These are phyloP conservation scores for Heliconius erato DNA, from an alignment of 2,888 invertebrate species.

Conservation along the genomic window DNA sequence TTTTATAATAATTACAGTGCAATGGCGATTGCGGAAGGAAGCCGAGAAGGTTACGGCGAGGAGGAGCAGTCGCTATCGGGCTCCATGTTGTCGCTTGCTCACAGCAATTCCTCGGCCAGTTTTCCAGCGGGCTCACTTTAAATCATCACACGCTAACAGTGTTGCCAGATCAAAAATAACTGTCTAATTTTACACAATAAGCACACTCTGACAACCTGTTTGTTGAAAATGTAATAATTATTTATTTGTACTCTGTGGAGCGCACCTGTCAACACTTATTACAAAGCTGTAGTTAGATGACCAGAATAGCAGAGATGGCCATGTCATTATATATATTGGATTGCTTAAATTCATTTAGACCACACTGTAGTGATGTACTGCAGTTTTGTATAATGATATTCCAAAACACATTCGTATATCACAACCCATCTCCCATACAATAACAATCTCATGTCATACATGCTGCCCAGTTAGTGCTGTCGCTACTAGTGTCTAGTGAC, in stretches of 20 bases:
- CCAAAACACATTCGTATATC: slow-evolving; percentile 7
- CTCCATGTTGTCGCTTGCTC: slow-evolving; percentile 97
- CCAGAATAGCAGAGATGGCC: slow-evolving; percentile 9
- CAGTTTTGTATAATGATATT: slow-evolving; percentile 17
- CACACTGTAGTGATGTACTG: not conserved
- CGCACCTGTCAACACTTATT: slow-evolving; percentile 18
- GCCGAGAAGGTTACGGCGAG: slow-evolving; percentile 94
- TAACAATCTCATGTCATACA: slow-evolving; percentile 34
- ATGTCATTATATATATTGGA: slow-evolving; percentile 6
- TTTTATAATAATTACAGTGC: slow-evolving; percentile 85
- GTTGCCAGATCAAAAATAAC: slow-evolving; percentile 9
- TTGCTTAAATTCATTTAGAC: slow-evolving; percentile 21
- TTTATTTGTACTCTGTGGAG: slow-evolving; percentile 5
- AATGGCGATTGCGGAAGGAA: slow-evolving; percentile 95
- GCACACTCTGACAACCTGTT: not conserved
- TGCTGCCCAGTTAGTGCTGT: slow-evolving; percentile 44
- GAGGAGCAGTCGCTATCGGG: slow-evolving; percentile 97
- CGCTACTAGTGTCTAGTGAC: slow-evolving; percentile 43
- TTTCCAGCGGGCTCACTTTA: slow-evolving; percentile 93
- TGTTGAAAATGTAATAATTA: not conserved
- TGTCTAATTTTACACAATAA: not conserved
- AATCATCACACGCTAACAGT: slow-evolving; percentile 52
- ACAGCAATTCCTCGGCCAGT: slow-evolving; percentile 97
- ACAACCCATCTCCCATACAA: slow-evolving; percentile 16
- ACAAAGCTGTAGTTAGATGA: slow-evolving; percentile 22